Evolutionary conservation across 2,113 vertebrate species (phyloP).

Genomic region (Polyodon spathula): DNA sequence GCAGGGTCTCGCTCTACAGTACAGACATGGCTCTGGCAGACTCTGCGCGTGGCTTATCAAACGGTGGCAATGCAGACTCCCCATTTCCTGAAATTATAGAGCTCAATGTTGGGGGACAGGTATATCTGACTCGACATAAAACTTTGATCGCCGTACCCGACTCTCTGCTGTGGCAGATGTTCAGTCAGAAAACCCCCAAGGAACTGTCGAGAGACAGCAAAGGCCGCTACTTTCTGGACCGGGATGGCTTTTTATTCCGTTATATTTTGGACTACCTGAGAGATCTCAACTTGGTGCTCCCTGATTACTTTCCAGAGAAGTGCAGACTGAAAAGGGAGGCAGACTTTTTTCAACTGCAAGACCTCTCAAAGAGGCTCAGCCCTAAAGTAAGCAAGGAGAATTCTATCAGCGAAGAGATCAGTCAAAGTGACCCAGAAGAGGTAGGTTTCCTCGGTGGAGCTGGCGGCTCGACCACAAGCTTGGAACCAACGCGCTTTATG

Average conservation of each 20-base stretch:
- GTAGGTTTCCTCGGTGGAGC: slow-evolving; percentile 43
- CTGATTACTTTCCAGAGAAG: slow-evolving; percentile 89
- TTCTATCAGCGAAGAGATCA: slow-evolving; percentile 59
- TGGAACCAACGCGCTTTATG: slow-evolving; percentile 51
- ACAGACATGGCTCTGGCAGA: slow-evolving; percentile 59
- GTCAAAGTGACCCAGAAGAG: slow-evolving; percentile 64
- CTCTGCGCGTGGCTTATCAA: slow-evolving; percentile 35
- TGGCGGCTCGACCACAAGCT: slow-evolving; percentile 51
- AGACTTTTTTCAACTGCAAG: slow-evolving; percentile 84
- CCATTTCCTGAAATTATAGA: slow-evolving; percentile 82
- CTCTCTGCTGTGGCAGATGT: slow-evolving; percentile 87
- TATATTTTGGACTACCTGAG: slow-evolving; percentile 91
- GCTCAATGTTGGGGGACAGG: slow-evolving; percentile 90
- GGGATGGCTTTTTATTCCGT: slow-evolving; percentile 93
- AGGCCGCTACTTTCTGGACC: slow-evolving; percentile 88
- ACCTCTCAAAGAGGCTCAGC: slow-evolving; percentile 72
- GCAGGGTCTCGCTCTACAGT: background rate
- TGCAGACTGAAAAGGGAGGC: slow-evolving; percentile 83
- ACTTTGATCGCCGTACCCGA: slow-evolving; percentile 83
- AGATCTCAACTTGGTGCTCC: slow-evolving; percentile 80
- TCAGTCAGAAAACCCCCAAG: slow-evolving; percentile 73
- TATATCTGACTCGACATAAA: slow-evolving; percentile 84
- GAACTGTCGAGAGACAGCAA: slow-evolving; percentile 88
- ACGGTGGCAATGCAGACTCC: slow-evolving; percentile 36
- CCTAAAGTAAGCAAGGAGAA: slow-evolving; percentile 66